Evolutionary conservation across 2,888 invertebrate genomes (phyloP), one percentile per base, ranked within the genome.

Genomic region (Parnassius orleans): DNA sequence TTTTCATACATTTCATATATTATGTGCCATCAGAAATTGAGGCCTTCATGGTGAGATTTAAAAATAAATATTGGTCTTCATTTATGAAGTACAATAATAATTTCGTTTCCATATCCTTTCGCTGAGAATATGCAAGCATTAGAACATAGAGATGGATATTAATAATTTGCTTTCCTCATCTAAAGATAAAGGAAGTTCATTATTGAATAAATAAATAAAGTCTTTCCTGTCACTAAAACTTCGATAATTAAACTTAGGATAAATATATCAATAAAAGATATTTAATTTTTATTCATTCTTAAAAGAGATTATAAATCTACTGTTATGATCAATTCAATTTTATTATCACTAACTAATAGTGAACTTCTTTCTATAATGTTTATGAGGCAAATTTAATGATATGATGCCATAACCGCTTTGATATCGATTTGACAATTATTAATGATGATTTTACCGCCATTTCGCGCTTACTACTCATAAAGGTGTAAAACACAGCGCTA

Each of bases 401-500:
- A 63, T 65, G 66, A 65, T 64, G 67, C 52, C 58, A 60, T 57
- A 64, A 68, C 64, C 60, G 59, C 69, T 69, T 70, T 70, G 68
- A 70, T 66, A 68, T 71, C 69, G 70, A 72, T 69, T 68, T 68
- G 69, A 68, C 67, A 68, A 66, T 68, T 69, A 70, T 71, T 69
- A 72, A 69, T 68, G 68, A 60, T 67, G 66, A 77, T 82, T 76
- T 79, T 71, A 72, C 71, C 71, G 74, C 74, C 76, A 77, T 80
- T 80, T 76, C 73, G 70, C 78, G 73, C 75, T 74, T 79, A 78
- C 75, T 69, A 74, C 77, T 74, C 72, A 64, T 67, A 63, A 78
- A 79, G 83, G 79, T 75, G 77, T 72, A 84, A 84, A 85, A 84
- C 78, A 75, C 72, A 67, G 72, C 68, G 72, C 68, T 79, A 79